A percentile compares a stretch with the other conserved stretches of the same genome.
Evolutionary conservation across 2,888 invertebrate genomes (phyloP).

Genomic region (Sarcophaga variegata): DNA sequence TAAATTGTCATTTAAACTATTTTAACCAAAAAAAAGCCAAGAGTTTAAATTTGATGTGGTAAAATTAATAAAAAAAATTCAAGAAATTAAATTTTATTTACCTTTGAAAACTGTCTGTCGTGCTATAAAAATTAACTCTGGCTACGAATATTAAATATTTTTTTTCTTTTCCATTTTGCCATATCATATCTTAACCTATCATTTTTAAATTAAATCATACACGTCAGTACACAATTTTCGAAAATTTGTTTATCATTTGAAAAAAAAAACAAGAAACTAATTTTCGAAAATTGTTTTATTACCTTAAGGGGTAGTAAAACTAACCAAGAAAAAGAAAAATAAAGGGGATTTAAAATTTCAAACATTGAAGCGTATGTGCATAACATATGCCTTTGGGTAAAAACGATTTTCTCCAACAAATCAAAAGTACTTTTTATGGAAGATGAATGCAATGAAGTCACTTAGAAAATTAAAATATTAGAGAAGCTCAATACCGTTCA

Average conservation of each 20-base stretch:
- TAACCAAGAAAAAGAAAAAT: background rate
- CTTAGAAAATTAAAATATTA: background rate
- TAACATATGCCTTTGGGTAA: slow-evolving; percentile 38
- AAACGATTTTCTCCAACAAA: slow-evolving; percentile 8
- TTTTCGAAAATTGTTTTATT: slow-evolving; percentile 50
- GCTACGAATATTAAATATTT: background rate
- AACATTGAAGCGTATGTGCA: slow-evolving; percentile 49
- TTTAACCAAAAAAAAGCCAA: no score
- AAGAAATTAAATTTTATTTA: no score
- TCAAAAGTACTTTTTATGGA: slow-evolving; percentile 15
- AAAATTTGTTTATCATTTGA: slow-evolving; percentile 28
- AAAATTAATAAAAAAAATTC: no score
- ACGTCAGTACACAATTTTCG: background rate
- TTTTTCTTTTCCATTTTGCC: background rate
- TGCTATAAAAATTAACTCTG: no score
- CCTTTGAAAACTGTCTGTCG: no score
- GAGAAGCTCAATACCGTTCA: background rate
- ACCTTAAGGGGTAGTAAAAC: slow-evolving; percentile 31
- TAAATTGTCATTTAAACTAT: no score
- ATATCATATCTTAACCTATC: slow-evolving; percentile 15
- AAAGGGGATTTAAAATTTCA: background rate
- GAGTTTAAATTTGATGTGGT: no score
- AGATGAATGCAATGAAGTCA: background rate
- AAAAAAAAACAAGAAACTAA: background rate
- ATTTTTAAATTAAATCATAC: slow-evolving; percentile 44